These are phyloP conservation scores for Trichonephila clavipes DNA, from an alignment of 1,140 invertebrate genomes.

Conservation along the genomic window DNA sequence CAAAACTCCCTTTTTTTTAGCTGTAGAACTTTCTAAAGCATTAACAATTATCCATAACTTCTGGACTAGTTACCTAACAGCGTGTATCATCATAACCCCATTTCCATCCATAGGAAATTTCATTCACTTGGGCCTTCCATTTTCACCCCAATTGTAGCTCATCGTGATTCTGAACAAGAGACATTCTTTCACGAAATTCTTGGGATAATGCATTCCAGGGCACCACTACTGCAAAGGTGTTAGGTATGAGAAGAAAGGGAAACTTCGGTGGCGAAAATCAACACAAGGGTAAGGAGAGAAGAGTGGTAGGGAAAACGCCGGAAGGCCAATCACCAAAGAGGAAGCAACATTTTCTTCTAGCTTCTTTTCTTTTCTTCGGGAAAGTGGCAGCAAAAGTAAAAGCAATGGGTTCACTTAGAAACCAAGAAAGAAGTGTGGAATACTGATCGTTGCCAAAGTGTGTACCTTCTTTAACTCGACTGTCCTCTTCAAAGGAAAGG, in stretches of 20 bases:
- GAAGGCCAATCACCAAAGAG: constrained; percentile 68
- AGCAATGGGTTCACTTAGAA: constrained; percentile 59
- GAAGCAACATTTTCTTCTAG: constrained; percentile 29
- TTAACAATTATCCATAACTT: neutral
- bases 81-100: neutral
- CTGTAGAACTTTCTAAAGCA: neutral
- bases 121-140: neutral
- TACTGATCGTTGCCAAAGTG: constrained; percentile 43
- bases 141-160: neutral
- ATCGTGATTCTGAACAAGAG: constrained; percentile 26
- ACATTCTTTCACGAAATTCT: constrained; percentile 29
- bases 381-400: constrained; percentile 32
- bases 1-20: neutral
- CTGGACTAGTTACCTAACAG: neutral
- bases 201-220: constrained; percentile 16
- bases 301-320: neutral
- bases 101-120: neutral
- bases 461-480: neutral
- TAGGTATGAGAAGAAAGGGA: constrained; percentile 10
- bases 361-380: constrained; percentile 20
- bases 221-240: constrained; percentile 30
- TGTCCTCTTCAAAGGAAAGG: neutral
- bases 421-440: constrained; percentile 18
- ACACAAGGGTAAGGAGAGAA: neutral
- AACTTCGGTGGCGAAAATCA: constrained; percentile 35